These are phyloP conservation scores for Myzus persicae DNA, from an alignment of 1,140 invertebrate species.

Conservation along the genomic window DNA sequence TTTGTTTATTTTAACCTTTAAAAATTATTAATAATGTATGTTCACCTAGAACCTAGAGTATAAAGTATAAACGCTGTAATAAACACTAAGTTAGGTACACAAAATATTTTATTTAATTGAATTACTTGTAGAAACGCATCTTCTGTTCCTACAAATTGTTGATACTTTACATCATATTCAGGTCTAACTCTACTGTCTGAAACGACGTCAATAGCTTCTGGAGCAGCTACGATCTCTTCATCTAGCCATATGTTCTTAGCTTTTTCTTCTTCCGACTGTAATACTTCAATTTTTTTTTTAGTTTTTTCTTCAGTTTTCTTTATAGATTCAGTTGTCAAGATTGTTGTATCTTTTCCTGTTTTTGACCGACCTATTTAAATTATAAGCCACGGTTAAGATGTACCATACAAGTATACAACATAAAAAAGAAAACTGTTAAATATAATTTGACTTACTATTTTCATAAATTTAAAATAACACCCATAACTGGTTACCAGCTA, in stretches of 20 bases:
- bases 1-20: no score
- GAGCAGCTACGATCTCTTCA: constrained; percentile 66
- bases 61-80: not conserved
- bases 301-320: not conserved
- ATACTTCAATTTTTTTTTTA: not conserved
- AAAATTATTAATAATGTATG: not conserved
- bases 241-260: constrained; percentile 70
- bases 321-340: constrained; percentile 11
- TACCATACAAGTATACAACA: no score
- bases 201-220: constrained; percentile 65
- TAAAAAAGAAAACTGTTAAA: no score
- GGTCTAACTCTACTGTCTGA: constrained; percentile 75
- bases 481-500: no score
- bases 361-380: constrained; percentile 38
- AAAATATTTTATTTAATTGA: not conserved
- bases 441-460: no score
- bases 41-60: not conserved
- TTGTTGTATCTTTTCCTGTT: constrained; percentile 29
- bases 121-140: constrained; percentile 83
- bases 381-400: not conserved
- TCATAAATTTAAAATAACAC: no score
- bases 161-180: constrained; percentile 82
- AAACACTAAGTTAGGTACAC: not conserved
- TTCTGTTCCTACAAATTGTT: constrained; percentile 83
- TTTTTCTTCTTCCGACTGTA: constrained; percentile 8